Base-by-base conservation (phyloP, 2,113 vertebrate genomes). In the Arenaria interpres region DNA sequence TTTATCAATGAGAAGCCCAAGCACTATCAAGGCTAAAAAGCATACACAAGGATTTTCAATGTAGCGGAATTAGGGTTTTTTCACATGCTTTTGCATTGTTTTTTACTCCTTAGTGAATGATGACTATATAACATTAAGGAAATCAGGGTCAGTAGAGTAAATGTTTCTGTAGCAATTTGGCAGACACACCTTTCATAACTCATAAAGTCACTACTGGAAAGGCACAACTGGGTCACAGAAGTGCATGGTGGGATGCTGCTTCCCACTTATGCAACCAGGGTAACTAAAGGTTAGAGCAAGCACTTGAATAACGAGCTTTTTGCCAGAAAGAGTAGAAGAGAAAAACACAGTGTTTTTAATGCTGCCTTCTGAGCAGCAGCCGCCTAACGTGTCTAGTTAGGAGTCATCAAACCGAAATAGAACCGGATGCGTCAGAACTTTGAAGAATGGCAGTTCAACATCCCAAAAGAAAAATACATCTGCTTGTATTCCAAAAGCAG, bases 101-200 rank as follows among this genome's bases (percentile, higher is more conserved):
- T 95, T 92, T 89, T 39, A 57, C 20, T 82, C 57, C 48, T 60
- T 53, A 24, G 84, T 66, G 84, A 78, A 76, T 5, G 28, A 72
- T 32, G 84, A 69, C 87, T 93, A 73, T 85, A 82, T 95, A 96
- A 95, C 56, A 85, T 90, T 69, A 76, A 84, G 82, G 90, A 96
- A 96, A 97, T 95, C 79, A 95, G 85, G 97, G 97, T 98, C 98
- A 98, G 92, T 97, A 97, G 95, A 97, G 96, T 92, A 96, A 97
- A 96, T 22, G 91, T 95, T 98, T 97, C 97, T 97, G 95, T 97
- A 97, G 96, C 92, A 96, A 94, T 96, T 94, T 97, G 93, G 93
- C 96, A 97, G 93, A 87, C 79, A 67, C 97, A 97, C 97, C 97
- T 97, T 97, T 97, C 95, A 73, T 96, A 98, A 97, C 95, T 92